Conservation (phyloP, 1,140 invertebrate species). For the Doryteuthis pealeii region DNA sequence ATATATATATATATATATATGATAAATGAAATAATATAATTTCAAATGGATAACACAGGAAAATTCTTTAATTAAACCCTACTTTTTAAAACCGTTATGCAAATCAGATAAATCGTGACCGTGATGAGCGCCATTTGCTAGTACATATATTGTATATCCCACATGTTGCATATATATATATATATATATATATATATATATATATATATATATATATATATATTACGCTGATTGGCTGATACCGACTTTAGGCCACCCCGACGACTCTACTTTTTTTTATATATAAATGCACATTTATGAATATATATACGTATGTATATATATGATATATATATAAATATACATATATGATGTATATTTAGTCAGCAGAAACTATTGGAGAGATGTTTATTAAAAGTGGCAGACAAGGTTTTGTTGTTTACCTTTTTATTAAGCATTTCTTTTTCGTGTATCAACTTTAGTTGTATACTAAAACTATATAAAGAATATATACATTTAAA, state of each 20-base stretch:
- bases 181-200: not conserved
- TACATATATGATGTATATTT: not conserved
- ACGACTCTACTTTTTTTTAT: too few species aligned
- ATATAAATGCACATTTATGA: not conserved
- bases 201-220: not conserved
- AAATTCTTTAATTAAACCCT: too few species aligned
- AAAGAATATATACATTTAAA: not conserved
- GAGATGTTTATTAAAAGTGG: not conserved
- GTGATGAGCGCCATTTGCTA: not conserved
- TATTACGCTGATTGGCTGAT: not conserved
- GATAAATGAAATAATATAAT: too few species aligned
- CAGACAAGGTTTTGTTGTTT: too few species aligned
- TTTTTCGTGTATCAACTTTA: too few species aligned
- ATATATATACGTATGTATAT: not conserved
- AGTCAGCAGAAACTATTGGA: not conserved
- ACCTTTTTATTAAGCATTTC: too few species aligned
- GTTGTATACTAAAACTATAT: too few species aligned
- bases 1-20: too few species aligned
- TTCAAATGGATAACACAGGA: too few species aligned
- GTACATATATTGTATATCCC: not conserved
- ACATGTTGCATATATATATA: not conserved
- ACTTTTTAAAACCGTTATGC: too few species aligned
- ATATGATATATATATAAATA: not conserved
- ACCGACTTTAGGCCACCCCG: not conserved
- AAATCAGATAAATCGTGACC: too few species aligned